Conservation (phyloP, 2,888 invertebrate genomes). For the Tethea ocularis region DNA sequence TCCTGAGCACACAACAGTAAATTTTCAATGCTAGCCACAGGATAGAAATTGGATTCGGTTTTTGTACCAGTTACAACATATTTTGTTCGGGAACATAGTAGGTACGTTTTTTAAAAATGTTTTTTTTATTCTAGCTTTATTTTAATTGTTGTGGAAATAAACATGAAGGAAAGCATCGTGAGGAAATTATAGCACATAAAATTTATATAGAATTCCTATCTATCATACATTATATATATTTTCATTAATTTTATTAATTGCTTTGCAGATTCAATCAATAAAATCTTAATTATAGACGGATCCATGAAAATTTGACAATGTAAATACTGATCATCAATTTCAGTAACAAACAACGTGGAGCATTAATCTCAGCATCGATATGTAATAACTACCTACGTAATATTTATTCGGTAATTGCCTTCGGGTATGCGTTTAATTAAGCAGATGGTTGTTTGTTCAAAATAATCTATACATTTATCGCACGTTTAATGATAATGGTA, state of each 20-base stretch:
- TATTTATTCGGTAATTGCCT: constrained; percentile 50
- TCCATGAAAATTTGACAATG: constrained; percentile 41
- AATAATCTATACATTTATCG: constrained; percentile 33
- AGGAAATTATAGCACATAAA: no score
- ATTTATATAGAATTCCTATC: no score
- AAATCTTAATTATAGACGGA: constrained; percentile 12
- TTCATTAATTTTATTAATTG: no score
- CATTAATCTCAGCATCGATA: constrained; percentile 47
- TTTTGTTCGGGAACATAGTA: not conserved
- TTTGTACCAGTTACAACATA: constrained; percentile 11
- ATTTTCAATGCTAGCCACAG: constrained; percentile 49
- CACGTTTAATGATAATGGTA: constrained; percentile 11
- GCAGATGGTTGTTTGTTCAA: constrained; percentile 38
- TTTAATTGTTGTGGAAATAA: no score
- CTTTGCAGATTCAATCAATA: no score
- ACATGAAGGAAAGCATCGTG: no score
- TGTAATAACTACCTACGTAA: constrained; percentile 40
- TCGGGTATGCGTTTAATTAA: constrained; percentile 46
- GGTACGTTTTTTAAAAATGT: not conserved
- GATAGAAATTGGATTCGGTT: constrained; percentile 38
- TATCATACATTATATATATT: no score
- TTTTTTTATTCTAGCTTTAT: no score
- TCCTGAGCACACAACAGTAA: constrained; percentile 52
- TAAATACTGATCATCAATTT: constrained; percentile 50
- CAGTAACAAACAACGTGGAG: constrained; percentile 44